phyloP scores from a whole-genome alignment of 2,113 vertebrate genomes.

The Podilymbus podiceps region DNA sequence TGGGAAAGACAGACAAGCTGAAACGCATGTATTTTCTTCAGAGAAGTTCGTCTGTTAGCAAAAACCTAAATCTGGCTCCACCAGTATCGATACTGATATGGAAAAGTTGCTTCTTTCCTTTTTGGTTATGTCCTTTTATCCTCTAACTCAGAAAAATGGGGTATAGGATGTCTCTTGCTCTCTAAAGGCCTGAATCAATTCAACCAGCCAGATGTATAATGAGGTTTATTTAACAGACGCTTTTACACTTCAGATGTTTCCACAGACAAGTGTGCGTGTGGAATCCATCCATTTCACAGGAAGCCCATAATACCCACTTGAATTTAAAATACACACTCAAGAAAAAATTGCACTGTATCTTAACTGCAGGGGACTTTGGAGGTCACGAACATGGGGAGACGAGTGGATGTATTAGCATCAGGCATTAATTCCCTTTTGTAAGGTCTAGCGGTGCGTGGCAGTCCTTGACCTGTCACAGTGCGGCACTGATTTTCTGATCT shows the following conservation, averaged over 20 bases:
- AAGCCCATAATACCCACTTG: not conserved
- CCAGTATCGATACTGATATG: not conserved
- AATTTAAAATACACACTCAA: conserved; percentile 16
- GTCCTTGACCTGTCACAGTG: not conserved
- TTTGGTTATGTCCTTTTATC: not conserved
- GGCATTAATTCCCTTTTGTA: not conserved
- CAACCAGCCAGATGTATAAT: not conserved
- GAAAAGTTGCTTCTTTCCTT: not conserved
- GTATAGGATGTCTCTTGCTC: not conserved
- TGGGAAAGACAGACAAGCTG: not conserved
- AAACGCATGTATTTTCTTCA: not conserved
- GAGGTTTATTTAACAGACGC: not conserved
- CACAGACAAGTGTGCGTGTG: not conserved
- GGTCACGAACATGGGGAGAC: not conserved
- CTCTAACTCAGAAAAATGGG: not conserved
- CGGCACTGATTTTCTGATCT: not conserved
- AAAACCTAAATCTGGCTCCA: not conserved
- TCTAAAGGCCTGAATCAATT: not conserved
- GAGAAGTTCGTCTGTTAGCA: not conserved
- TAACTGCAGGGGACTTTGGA: not conserved
- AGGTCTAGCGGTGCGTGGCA: not conserved
- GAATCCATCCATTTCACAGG: not conserved
- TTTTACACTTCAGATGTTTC: not conserved
- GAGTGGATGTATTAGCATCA: not conserved
- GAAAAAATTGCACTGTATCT: not conserved